A percentile compares a stretch with the other conserved stretches of the same genome.
phyloP scores from a whole-genome alignment of 2,797 vertebrate species.

The Anabas testudineus region DNA sequence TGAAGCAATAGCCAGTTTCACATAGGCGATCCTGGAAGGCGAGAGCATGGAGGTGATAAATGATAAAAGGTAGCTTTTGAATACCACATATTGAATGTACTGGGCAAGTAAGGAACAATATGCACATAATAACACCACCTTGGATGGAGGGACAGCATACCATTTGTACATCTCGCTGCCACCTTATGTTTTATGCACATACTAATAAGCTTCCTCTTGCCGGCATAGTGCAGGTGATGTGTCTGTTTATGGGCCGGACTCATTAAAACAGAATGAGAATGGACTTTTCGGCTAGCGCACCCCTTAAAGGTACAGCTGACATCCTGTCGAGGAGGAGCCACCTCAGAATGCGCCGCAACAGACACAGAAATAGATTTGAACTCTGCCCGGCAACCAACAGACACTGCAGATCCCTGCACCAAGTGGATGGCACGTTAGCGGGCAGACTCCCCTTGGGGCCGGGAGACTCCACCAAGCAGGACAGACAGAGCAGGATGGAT shows the following conservation, averaged over 20 bases:
- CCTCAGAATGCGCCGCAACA: constrained; percentile 33
- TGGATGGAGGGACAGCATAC: constrained; percentile 45
- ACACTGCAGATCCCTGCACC: constrained; percentile 38
- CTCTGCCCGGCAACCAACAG: constrained; percentile 61
- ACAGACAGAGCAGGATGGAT: constrained; percentile 49
- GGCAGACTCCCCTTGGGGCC: constrained; percentile 37
- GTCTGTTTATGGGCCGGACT: constrained; percentile 60
- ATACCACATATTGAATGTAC: constrained; percentile 44
- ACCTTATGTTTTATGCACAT: constrained; percentile 74
- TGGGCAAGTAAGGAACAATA: constrained; percentile 34
- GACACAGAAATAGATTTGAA: constrained; percentile 59
- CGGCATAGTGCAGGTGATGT: constrained; percentile 57
- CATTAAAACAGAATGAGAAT: constrained; percentile 68
- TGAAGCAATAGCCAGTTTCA: constrained; percentile 24
- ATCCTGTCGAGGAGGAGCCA: constrained; percentile 41
- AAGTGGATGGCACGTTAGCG: constrained; percentile 30
- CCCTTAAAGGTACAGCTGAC: constrained; percentile 47
- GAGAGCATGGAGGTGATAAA: constrained; percentile 2
- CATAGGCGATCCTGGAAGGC: constrained; percentile 17
- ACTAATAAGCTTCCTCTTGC: constrained; percentile 60
- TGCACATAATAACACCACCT: constrained; percentile 66
- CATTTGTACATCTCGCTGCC: constrained; percentile 55
- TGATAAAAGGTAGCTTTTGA: constrained; percentile 34
- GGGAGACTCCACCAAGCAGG: constrained; percentile 34
- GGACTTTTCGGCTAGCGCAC: constrained; percentile 28